Base-by-base conservation (phyloP, 2,888 invertebrate species). In the Ormyrus labotus region DNA sequence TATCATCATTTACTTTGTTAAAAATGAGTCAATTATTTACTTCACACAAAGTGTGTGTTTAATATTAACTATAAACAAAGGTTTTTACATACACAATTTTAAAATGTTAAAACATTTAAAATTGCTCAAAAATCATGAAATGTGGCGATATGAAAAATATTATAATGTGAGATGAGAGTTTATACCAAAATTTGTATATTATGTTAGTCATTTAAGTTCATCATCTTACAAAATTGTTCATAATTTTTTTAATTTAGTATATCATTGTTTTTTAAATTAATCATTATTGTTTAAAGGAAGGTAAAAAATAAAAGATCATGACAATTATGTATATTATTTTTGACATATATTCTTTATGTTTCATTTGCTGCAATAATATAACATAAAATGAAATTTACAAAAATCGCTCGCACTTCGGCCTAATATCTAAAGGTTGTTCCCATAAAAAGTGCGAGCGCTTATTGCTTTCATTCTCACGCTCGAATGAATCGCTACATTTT, bases 401-500 rank as follows among this genome's bases (percentile, higher is more conserved):
- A 19, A 75, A 75, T 71, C 57, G 67, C 51, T 71, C 55, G 47
- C 55, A 67, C 55, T 71, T 72, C 64, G 6, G 58, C 69, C 72
- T 80, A 73, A 55, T 51, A 34, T 73, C 77, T 81, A 81, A 68
- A 68, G 72, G 76, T 81, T 81, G 81, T 77, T 81, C 81, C 81
- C 81, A 69, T 68, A 47, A 19, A 77, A 63, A 57, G 68, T 77
- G 64, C 63, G 64, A 19, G 71, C 51, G 50, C 19, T 77, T 81
- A 77, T 81, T 81, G 81, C 77, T 81, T 76, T 69, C 57, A 63
- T 76, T 68, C 65, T 76, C 53, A 75, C 67, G 51, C 50, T 51
- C 50, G 48, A 75, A 61, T 63, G 50, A 75, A 63, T 71, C 69
- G 19, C 63, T 75, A 65, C 45, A 75, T 63, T 57, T 67, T 69